These are phyloP conservation scores for Pseudorasbora parva DNA, from an alignment of 2,113 vertebrate species.

Conservation along the genomic window DNA sequence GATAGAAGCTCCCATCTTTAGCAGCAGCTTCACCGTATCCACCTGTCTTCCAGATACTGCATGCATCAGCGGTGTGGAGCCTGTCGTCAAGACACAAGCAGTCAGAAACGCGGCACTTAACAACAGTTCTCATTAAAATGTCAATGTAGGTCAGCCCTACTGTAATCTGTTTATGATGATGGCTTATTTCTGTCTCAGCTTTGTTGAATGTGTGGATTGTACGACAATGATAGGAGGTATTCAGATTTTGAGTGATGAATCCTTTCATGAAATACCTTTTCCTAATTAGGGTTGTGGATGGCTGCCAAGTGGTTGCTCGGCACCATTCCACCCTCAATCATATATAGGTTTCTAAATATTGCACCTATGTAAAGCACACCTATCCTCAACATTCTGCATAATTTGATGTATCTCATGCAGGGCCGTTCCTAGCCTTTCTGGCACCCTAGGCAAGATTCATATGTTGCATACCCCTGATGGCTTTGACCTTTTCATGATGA, in stretches of 20 bases:
- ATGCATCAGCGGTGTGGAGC: slow-evolving; percentile 81
- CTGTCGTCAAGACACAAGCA: slow-evolving; percentile 39
- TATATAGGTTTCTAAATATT: background rate
- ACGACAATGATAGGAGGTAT: background rate
- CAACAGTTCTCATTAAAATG: background rate
- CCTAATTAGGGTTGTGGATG: background rate
- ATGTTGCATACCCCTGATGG: too few species aligned
- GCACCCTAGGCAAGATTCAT: too few species aligned
- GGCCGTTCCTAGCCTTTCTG: too few species aligned
- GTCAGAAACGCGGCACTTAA: background rate
- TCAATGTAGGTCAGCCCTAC: background rate
- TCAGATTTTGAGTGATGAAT: background rate
- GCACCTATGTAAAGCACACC: background rate
- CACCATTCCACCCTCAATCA: background rate
- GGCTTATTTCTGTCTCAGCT: background rate
- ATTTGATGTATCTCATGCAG: background rate
- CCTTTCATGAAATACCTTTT: background rate
- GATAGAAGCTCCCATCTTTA: slow-evolving; percentile 92
- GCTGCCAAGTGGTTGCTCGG: background rate
- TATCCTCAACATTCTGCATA: background rate
- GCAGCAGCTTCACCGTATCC: slow-evolving; percentile 87
- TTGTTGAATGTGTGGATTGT: background rate
- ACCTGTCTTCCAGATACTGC: slow-evolving; percentile 87
- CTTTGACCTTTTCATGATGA: too few species aligned
- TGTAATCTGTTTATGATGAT: background rate